A percentile compares a stretch with the other conserved stretches of the same genome.
These are phyloP conservation scores for Danio tinwini DNA, from an alignment of 2,797 vertebrate genomes.

Conservation along the genomic window DNA sequence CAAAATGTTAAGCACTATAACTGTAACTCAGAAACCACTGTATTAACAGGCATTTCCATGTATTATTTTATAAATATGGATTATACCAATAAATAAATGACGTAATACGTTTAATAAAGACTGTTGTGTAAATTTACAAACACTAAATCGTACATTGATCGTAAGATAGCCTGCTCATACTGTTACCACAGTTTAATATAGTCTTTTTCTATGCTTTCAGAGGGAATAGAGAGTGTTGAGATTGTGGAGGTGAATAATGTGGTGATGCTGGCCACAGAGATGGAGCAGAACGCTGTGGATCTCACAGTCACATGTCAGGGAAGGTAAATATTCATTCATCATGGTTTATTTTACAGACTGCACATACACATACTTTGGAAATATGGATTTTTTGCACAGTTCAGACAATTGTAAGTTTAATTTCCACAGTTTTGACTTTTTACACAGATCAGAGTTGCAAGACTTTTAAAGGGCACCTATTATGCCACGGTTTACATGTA, in stretches of 20 bases:
- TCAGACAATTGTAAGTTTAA: too few species aligned
- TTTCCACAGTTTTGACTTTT: too few species aligned
- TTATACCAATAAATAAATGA: too few species aligned
- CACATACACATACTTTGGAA: not conserved
- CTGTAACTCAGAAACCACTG: too few species aligned
- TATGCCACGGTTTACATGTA: too few species aligned
- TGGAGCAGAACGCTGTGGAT: slow-evolving; percentile 87
- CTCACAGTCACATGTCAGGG: slow-evolving; percentile 91
- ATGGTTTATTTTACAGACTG: not conserved
- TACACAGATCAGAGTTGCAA: too few species aligned
- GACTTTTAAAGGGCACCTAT: too few species aligned
- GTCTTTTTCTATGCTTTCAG: slow-evolving; percentile 66
- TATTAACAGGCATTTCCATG: too few species aligned
- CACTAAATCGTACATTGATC: too few species aligned
- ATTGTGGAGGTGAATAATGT: slow-evolving; percentile 84
- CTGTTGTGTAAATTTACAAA: not conserved
- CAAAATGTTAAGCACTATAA: too few species aligned
- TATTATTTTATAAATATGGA: too few species aligned
- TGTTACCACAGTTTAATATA: not conserved
- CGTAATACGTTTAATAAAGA: not conserved
- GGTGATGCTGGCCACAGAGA: slow-evolving; percentile 62
- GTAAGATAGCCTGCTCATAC: not conserved
- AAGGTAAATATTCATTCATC: slow-evolving; percentile 76
- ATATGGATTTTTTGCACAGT: too few species aligned
- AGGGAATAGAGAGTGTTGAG: slow-evolving; percentile 92